Conservation (phyloP, 2,797 vertebrate species). For the Micrastur ruficollis region DNA sequence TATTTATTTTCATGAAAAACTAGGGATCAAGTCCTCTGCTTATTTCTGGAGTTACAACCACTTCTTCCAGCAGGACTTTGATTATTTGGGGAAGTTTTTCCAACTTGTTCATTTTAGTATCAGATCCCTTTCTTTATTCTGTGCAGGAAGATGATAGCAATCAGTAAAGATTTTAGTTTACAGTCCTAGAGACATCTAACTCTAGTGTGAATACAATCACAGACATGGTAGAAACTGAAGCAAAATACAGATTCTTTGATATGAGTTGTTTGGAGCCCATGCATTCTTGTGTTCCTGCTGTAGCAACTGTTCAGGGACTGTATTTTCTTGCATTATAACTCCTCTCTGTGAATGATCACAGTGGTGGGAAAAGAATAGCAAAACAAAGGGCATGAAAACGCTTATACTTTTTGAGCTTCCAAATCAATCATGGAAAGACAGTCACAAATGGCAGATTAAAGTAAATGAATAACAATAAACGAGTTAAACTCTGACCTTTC, state of each 20-base stretch:
- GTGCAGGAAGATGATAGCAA: not conserved
- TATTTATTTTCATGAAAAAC: not conserved
- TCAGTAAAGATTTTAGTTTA: not conserved
- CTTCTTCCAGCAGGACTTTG: not conserved
- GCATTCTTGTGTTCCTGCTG: not conserved
- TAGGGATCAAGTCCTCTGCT: not conserved
- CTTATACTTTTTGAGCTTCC: not conserved
- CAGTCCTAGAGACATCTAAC: not conserved
- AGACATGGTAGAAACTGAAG: not conserved
- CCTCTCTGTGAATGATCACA: not conserved
- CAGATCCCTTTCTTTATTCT: not conserved
- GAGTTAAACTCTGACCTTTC: conserved; percentile 10
- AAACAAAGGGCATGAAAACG: not conserved
- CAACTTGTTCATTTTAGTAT: not conserved
- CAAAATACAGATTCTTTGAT: not conserved
- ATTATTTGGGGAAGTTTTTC: not conserved
- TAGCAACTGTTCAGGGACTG: not conserved
- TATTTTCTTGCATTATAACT: not conserved
- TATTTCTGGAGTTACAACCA: not conserved
- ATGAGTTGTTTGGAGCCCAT: not conserved
- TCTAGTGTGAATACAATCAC: not conserved
- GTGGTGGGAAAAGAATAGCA: not conserved
- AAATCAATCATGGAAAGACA: not conserved
- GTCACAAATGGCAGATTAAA: not conserved
- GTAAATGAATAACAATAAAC: not conserved